Percentiles rank a stretch among this genome's conserved stretches.
Conservation (phyloP, 1,140 invertebrate genomes). For the Chrysoperla carnea region DNA sequence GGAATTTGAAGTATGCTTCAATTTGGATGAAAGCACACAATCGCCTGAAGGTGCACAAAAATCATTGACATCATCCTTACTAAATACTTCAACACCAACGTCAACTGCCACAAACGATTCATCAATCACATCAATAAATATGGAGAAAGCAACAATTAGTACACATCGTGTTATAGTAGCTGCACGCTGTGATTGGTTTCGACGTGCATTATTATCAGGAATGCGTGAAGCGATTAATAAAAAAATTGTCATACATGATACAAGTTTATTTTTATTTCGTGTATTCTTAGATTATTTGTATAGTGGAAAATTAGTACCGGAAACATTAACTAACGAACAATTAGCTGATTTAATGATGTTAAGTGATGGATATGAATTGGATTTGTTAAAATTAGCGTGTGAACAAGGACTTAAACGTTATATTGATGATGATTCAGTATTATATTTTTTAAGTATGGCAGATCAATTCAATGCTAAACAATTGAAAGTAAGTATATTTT, state of each 20-base stretch:
- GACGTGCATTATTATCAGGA: constrained; percentile 44
- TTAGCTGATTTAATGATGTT: constrained; percentile 42
- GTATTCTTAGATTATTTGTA: constrained; percentile 46
- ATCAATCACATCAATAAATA: constrained; percentile 2
- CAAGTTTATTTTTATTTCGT: constrained; percentile 38
- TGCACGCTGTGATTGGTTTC: constrained; percentile 49
- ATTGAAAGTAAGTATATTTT: constrained; percentile 28
- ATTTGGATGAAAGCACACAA: neutral
- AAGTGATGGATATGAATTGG: constrained; percentile 34
- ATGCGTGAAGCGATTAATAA: constrained; percentile 55
- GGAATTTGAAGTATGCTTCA: constrained; percentile 37
- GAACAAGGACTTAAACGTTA: constrained; percentile 35
- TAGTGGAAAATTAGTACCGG: constrained; percentile 32
- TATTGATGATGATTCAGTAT: constrained; percentile 41
- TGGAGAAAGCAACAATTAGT: constrained; percentile 20
- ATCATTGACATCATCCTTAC: too few species aligned
- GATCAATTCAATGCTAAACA: constrained; percentile 43
- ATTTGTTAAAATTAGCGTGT: constrained; percentile 36
- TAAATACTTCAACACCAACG: constrained; percentile 3
- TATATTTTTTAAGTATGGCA: constrained; percentile 44
- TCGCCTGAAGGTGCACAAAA: neutral
- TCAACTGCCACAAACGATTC: constrained; percentile 4
- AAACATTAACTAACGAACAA: constrained; percentile 33
- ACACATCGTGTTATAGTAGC: constrained; percentile 50
- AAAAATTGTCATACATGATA: constrained; percentile 47